These are phyloP conservation scores for Aegypius monachus DNA, from an alignment of 2,113 vertebrate species.

Conservation along the genomic window DNA sequence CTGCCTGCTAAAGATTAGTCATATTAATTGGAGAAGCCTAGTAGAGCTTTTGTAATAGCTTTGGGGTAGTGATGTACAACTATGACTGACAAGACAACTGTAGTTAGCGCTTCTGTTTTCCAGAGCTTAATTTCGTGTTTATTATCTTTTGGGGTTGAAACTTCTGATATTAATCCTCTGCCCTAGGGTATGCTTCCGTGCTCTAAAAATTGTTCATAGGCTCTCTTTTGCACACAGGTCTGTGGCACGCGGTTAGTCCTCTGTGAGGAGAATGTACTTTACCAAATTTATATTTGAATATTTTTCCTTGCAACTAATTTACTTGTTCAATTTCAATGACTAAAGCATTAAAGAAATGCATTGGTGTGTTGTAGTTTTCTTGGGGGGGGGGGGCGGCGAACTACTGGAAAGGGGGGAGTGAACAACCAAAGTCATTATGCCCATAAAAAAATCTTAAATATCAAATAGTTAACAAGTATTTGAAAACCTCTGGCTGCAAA, in stretches of 20 bases:
- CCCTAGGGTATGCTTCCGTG: not conserved
- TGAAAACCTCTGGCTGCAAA: not conserved
- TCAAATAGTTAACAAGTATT: not conserved
- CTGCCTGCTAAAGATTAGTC: not conserved
- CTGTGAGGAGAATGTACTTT: conserved; percentile 66
- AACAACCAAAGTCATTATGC: not conserved
- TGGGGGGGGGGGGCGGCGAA: not conserved
- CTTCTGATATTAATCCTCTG: conserved; percentile 26
- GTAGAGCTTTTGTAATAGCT: not conserved
- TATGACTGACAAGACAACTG: not conserved
- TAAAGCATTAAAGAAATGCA: conserved; percentile 37
- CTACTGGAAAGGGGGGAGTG: not conserved
- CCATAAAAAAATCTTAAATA: not conserved
- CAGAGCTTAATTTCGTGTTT: not conserved
- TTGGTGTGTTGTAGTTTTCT: not conserved
- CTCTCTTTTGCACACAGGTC: conserved; percentile 26
- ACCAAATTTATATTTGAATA: conserved; percentile 22
- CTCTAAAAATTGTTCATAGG: conserved; percentile 6
- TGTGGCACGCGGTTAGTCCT: conserved; percentile 45
- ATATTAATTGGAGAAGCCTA: not conserved
- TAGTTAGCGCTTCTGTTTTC: not conserved
- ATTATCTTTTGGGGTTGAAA: conserved; percentile 18
- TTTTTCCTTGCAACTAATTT: conserved; percentile 13
- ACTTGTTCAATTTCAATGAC: conserved; percentile 20
- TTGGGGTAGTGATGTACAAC: not conserved